Percentiles rank a stretch among this genome's conserved stretches.
Conservation (phyloP, 1,140 invertebrate species). For the Halotydeus destructor region DNA sequence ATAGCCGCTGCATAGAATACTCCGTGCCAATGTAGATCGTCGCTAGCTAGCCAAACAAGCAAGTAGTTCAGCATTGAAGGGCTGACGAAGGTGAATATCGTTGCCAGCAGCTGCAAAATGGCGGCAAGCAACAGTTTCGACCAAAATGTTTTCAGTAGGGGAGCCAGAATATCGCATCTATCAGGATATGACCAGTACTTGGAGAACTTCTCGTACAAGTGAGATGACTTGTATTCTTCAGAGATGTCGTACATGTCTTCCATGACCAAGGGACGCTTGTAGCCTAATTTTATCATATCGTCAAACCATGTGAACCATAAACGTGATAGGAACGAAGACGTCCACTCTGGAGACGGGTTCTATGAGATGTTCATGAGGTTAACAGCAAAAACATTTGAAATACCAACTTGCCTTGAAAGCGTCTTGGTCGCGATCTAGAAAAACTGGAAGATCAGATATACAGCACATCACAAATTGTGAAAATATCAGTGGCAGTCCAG, state of each 20-base stretch:
- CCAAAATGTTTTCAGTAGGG: too few relatives aligned
- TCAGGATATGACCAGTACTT: too few relatives aligned
- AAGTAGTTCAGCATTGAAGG: conserved; percentile 33
- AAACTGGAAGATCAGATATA: background rate
- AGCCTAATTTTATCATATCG: conserved; percentile 4
- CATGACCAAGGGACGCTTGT: conserved; percentile 2
- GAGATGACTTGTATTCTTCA: background rate
- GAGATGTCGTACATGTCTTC: conserved; percentile 5
- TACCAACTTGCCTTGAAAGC: too few relatives aligned
- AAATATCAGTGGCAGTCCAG: background rate
- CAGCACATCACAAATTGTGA: background rate
- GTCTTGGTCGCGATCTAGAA: too few relatives aligned
- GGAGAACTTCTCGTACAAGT: too few relatives aligned
- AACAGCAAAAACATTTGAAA: too few relatives aligned
- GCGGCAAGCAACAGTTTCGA: too few relatives aligned
- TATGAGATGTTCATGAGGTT: too few relatives aligned
- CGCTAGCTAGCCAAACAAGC: conserved; percentile 5
- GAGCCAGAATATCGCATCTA: too few relatives aligned
- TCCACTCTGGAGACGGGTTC: too few relatives aligned
- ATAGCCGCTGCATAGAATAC: conserved; percentile 10
- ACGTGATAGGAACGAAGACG: too few relatives aligned
- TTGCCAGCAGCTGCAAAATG: conserved; percentile 52
- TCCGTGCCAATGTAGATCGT: conserved; percentile 36
- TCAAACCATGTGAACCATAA: conserved; percentile 11
- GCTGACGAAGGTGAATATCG: conserved; percentile 64